Evolutionary conservation across 2,888 invertebrate genomes (phyloP), one percentile per base, ranked within the genome.

Genomic region (Apodemia duryi): DNA sequence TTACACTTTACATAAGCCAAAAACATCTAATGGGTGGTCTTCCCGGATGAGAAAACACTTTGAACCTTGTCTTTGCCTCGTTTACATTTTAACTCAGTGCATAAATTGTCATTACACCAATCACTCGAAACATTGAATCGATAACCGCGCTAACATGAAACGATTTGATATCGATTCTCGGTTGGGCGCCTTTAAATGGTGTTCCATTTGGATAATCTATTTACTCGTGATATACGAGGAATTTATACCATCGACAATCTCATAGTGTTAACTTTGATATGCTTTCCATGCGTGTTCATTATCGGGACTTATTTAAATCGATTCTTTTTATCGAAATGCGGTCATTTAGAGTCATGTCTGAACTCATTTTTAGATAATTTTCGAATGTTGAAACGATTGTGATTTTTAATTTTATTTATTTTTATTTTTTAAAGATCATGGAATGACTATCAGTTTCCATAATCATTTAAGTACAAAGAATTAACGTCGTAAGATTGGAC

Each of bases 101-200:
- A 88, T 90, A 90, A 90, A 90, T 90, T 88, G 87, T 86, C 88
- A 87, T 89, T 87, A 88, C 82, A 75, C 82, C 84, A 88, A 88
- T 88, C 85, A 86, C 83, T 77, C 82, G 86, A 84, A 84, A 80
- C 81, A 76, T 82, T 81, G 77, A 78, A 83, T 82, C 85, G 85
- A 85, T 85, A 83, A 77, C 76, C 77, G 62, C 43, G 43, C 62
- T 41, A 62, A 43, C 49, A 35, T 60, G 46, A 64, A 60, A 60
- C 32, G 57, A 38, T 66, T 70, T 64, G 73, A 74, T 80, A 77
- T 77, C 76, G 80, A 79, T 82, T 79, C 85, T 77, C 81, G 74
- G 81, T 70, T 82, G 82, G 80, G 79, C 78, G 82, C 81, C 79
- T 77, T 43, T 75, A 76, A 83, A 81, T 75, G 77, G 73, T 61